These are phyloP conservation scores for Drosophila sp. DNA, from an alignment of 1,140 invertebrate genomes.

Conservation along the genomic window DNA sequence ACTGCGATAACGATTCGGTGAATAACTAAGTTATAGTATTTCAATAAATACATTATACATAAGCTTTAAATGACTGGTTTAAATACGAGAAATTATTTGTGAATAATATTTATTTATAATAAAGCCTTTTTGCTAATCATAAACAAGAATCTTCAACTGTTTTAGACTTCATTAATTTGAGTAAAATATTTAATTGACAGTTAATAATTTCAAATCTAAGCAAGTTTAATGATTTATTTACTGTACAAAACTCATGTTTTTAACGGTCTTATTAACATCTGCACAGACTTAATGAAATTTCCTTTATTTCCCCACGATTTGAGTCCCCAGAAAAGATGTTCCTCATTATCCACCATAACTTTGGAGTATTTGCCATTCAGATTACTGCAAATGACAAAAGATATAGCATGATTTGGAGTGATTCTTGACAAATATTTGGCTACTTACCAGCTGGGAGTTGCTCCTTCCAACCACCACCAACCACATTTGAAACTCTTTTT, in stretches of 20 bases:
- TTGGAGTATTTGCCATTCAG: conserved; percentile 7
- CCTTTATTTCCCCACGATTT: not conserved
- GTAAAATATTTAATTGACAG: not conserved
- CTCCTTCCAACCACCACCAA: conserved; percentile 14
- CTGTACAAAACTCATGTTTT: not conserved
- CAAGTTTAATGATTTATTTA: no score
- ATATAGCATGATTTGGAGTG: not conserved
- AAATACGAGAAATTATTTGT: not conserved
- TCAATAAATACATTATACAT: conserved; percentile 12
- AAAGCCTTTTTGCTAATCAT: not conserved
- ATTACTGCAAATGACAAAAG: conserved; percentile 10
- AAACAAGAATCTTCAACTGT: not conserved
- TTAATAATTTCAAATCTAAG: no score
- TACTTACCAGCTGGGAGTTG: conserved; percentile 9
- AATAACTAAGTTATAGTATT: conserved; percentile 8
- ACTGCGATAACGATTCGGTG: conserved; percentile 15
- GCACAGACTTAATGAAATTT: conserved; percentile 7
- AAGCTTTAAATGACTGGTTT: not conserved
- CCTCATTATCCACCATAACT: not conserved
- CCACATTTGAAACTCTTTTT: not conserved
- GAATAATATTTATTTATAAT: conserved; percentile 24
- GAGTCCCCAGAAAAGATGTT: conserved; percentile 15
- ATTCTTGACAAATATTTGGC: no score
- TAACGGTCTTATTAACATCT: conserved; percentile 3
- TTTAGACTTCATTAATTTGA: not conserved